A percentile compares a stretch with the other conserved stretches of the same genome.
phyloP scores from a whole-genome alignment of 1,140 invertebrate genomes.

The Apis laboriosa region DNA sequence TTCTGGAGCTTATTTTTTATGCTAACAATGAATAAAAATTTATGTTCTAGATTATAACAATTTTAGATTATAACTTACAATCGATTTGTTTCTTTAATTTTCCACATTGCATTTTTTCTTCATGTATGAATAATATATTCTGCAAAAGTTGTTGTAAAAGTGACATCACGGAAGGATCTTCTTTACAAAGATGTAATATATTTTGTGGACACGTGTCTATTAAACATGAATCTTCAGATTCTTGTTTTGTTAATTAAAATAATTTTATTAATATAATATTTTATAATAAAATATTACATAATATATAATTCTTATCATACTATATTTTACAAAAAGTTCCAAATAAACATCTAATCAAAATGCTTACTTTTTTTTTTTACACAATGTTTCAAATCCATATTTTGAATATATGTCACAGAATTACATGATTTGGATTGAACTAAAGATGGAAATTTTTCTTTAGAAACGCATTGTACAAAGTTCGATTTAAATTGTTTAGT shows the following conservation, averaged over 20 bases:
- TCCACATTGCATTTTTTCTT: background rate
- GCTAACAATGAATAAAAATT: too few species aligned
- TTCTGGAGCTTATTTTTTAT: too few species aligned
- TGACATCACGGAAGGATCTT: constrained; percentile 17
- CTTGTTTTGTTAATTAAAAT: constrained; percentile 3
- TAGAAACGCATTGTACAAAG: background rate
- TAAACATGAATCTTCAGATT: background rate
- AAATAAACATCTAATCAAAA: background rate
- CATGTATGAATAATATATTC: background rate
- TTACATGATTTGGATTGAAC: background rate
- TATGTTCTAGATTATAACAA: too few species aligned
- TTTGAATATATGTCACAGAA: background rate
- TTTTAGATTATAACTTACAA: constrained; percentile 8
- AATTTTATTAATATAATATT: background rate
- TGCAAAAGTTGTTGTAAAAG: constrained; percentile 13
- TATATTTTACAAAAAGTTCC: background rate
- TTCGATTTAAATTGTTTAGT: background rate
- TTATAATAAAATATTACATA: background rate
- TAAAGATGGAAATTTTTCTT: background rate
- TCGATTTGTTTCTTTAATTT: background rate
- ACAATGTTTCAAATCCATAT: background rate
- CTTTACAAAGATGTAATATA: constrained; percentile 13
- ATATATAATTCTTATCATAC: background rate
- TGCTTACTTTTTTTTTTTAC: constrained; percentile 3
- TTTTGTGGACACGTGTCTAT: constrained; percentile 27